These are phyloP conservation scores for Danionella dracula DNA, from an alignment of 2,797 vertebrate species.

Conservation along the genomic window DNA sequence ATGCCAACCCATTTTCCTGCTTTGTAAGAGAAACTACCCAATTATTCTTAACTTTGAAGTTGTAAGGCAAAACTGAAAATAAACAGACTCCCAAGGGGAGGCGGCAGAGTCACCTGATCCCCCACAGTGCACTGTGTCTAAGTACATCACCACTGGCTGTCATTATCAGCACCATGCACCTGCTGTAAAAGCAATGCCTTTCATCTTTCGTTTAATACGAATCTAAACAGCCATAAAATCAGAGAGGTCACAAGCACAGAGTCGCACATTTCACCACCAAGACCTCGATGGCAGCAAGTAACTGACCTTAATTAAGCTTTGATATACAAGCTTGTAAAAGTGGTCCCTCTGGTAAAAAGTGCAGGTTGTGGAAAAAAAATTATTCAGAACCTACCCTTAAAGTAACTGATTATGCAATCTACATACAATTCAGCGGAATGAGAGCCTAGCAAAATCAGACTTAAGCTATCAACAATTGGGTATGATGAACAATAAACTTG, in stretches of 20 bases:
- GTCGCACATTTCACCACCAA: neutral
- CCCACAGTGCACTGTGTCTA: constrained; percentile 12
- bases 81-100: neutral
- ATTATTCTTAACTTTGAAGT: neutral
- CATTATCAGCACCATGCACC: constrained; percentile 23
- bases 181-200: constrained; percentile 20
- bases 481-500: neutral
- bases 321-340: constrained; percentile 27
- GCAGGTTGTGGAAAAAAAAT: neutral
- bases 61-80: neutral
- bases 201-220: constrained; percentile 17
- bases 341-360: neutral
- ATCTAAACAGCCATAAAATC: constrained; percentile 20
- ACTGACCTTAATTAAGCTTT: constrained; percentile 29
- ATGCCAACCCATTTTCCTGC: constrained; percentile 5
- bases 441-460: neutral
- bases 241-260: constrained; percentile 2
- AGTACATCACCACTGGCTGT: constrained; percentile 16
- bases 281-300: neutral
- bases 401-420: neutral
- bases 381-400: neutral
- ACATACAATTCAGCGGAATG: neutral
- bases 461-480: neutral
- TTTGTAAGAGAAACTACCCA: constrained; percentile 6
- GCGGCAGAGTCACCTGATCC: neutral